Conservation (phyloP, 35 echinoderm and acorn worm genomes). For the Apostichopus japonicus region DNA sequence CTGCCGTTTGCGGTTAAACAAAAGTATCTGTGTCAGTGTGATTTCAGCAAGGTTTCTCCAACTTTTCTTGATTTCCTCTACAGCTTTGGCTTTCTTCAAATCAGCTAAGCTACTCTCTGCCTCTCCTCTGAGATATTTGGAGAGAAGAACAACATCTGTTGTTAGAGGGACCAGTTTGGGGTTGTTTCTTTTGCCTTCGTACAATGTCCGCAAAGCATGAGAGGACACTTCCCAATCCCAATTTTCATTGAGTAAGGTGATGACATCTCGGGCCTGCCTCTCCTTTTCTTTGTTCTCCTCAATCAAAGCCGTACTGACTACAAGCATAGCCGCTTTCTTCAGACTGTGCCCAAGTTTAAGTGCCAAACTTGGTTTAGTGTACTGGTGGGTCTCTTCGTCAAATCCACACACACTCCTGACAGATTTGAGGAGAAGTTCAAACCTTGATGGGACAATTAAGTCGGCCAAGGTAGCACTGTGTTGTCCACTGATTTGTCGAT, state of each 20-base stretch:
- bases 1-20: constrained; percentile 62
- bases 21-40: constrained; percentile 45
- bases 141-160: constrained; percentile 70
- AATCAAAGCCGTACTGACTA: constrained; percentile 48
- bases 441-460: constrained; percentile 33
- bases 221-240: constrained; percentile 68
- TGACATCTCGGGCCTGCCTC: constrained; percentile 32
- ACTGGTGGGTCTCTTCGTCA: constrained; percentile 58
- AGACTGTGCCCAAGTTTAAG: constrained; percentile 57
- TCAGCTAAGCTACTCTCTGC: neutral
- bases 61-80: neutral
- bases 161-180: constrained; percentile 81
- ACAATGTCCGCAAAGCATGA: constrained; percentile 76
- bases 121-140: constrained; percentile 23
- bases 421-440: constrained; percentile 25
- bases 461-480: constrained; percentile 34
- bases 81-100: neutral
- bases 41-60: constrained; percentile 37
- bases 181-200: constrained; percentile 81
- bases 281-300: constrained; percentile 23
- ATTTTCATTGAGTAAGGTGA: constrained; percentile 25
- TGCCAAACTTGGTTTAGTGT: constrained; percentile 51
- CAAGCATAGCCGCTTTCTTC: constrained; percentile 43
- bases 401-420: constrained; percentile 60
- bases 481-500: constrained; percentile 43